Conservation (phyloP, 2,113 vertebrate genomes). For the Phrynocephalus versicolor region DNA sequence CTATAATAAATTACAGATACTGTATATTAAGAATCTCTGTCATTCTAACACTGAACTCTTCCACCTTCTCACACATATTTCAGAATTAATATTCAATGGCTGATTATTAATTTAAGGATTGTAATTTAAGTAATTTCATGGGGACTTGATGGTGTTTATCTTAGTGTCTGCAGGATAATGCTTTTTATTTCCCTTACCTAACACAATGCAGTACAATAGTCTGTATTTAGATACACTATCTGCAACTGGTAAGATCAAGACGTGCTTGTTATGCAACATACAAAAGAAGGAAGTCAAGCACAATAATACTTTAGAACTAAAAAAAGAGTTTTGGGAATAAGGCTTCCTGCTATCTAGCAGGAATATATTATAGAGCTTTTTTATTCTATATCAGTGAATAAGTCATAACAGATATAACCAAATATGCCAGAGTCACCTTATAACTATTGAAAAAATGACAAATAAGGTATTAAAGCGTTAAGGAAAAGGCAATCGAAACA, state of each 20-base stretch:
- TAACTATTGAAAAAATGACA: slow-evolving; percentile 37
- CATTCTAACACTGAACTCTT: background rate
- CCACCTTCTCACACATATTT: background rate
- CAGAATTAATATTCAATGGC: background rate
- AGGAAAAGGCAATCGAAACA: background rate
- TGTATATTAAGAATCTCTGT: slow-evolving; percentile 5
- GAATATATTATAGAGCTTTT: slow-evolving; percentile 23
- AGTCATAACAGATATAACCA: background rate
- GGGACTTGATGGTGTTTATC: slow-evolving; percentile 8
- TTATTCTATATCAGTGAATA: background rate
- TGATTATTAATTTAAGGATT: background rate
- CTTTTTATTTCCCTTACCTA: slow-evolving; percentile 12
- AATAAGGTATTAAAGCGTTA: background rate
- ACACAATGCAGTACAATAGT: background rate
- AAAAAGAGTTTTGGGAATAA: slow-evolving; percentile 33
- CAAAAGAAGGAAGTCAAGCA: background rate
- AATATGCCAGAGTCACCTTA: background rate
- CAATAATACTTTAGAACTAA: slow-evolving; percentile 18
- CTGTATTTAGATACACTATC: accelerated
- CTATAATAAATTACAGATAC: background rate
- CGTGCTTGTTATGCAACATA: background rate
- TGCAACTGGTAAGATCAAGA: slow-evolving; percentile 15
- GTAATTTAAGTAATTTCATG: background rate
- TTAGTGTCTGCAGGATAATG: slow-evolving; percentile 20
- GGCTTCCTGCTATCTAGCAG: slow-evolving; percentile 4